These are phyloP conservation scores for Nyctereutes procyonoides DNA, from an alignment of 2,113 vertebrate species.

Conservation along the genomic window DNA sequence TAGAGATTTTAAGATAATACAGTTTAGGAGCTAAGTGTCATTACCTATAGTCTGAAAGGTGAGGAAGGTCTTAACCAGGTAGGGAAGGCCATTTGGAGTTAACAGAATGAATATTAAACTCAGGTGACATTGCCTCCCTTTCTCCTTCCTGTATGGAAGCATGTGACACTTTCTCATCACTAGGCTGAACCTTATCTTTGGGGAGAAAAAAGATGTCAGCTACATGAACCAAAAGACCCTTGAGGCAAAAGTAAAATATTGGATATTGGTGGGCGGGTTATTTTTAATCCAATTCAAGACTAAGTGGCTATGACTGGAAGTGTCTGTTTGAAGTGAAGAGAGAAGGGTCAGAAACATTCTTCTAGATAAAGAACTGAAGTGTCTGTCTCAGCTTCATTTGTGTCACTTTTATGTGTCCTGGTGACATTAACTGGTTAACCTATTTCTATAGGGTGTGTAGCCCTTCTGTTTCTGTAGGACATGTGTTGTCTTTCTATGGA, in stretches of 20 bases:
- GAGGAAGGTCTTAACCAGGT: too few species aligned
- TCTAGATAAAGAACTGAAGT: background rate
- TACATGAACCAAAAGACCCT: background rate
- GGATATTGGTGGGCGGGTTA: background rate
- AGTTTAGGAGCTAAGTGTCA: too few species aligned
- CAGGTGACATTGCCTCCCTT: rapidly evolving
- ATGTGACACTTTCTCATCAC: rapidly evolving
- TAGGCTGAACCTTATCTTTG: background rate
- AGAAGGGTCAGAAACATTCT: background rate
- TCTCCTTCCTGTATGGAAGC: background rate
- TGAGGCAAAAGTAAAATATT: background rate
- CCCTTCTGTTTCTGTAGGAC: rapidly evolving
- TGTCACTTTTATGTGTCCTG: rapidly evolving
- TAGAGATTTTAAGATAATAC: background rate
- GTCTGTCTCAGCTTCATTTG: background rate
- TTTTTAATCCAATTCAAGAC: background rate
- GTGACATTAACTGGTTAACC: too few species aligned
- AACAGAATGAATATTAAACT: background rate
- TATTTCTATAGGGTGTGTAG: background rate
- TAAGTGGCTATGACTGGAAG: too few species aligned
- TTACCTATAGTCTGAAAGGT: background rate
- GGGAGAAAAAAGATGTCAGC: background rate
- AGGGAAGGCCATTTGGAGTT: background rate
- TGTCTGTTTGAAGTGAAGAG: background rate
- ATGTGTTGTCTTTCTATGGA: background rate